Evolutionary conservation across 2,888 invertebrate genomes (phyloP).

Genomic region (Pseudococcus jackbeardsleyi): DNA sequence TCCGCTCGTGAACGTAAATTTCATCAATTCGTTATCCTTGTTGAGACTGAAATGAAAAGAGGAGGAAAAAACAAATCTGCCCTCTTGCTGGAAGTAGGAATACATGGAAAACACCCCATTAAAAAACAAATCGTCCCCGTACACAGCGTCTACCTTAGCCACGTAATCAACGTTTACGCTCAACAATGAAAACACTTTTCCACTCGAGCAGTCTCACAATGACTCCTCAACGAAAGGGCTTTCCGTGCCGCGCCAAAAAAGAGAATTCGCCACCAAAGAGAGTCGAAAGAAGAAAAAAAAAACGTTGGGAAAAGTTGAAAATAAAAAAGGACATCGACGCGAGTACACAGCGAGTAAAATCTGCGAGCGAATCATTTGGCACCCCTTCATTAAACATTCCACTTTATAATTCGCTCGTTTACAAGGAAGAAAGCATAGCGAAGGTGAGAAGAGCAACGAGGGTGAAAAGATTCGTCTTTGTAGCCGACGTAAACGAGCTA

Average conservation of each 20-base stretch:
- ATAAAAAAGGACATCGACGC: neutral
- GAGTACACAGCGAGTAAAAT: neutral
- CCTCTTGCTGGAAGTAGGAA: too few relatives aligned
- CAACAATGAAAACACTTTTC: conserved; percentile 11
- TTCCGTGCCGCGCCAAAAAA: neutral
- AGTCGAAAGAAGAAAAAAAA: neutral
- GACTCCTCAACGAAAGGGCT: neutral
- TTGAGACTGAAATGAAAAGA: too few relatives aligned
- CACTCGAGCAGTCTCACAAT: conserved; percentile 4
- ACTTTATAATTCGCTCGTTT: neutral
- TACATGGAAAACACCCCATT: neutral
- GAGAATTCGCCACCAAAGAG: neutral
- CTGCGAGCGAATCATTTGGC: neutral
- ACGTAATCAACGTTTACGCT: neutral
- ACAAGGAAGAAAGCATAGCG: neutral
- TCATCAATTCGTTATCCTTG: too few relatives aligned
- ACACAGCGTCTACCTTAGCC: neutral
- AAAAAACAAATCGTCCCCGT: neutral
- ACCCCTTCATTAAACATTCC: conserved; percentile 19
- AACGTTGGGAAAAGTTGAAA: neutral
- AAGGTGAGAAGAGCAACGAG: neutral
- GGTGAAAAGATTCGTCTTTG: neutral
- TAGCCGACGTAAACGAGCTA: neutral
- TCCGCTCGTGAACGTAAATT: too few relatives aligned
- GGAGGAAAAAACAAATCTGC: too few relatives aligned